Base-by-base conservation (phyloP, 2,113 vertebrate genomes). In the Pachyramphus minor region DNA sequence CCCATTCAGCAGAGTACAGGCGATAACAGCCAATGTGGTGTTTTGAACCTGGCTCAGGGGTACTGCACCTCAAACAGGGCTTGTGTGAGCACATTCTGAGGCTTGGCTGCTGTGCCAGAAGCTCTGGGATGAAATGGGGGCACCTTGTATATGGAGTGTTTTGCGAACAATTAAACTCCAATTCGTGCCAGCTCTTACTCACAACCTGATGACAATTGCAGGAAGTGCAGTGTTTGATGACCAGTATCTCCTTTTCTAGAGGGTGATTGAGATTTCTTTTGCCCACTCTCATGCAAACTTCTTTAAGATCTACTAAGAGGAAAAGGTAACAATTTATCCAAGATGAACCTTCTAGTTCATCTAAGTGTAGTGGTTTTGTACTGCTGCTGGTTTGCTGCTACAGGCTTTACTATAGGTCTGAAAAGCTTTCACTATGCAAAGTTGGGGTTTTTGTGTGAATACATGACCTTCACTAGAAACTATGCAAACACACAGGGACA, bases 191-290 rank as follows among this genome's bases (percentile, higher is more conserved):
- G 74, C 78, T 94, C 44, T 72, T 72, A 74, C 59, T 59, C 56
- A 24, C 22, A 37, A n/a, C 0, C 2, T 18, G 80, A 37, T 82
- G 83, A 60, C 64, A 64, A 68, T 89, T 75, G 59, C 55, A 35
- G 39, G 39, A 81, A 81, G 60, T 41, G 58, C 66, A 53, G 2
- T 33, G 25, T 89, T 93, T 85, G 73, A 87, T 76, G 81, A 45
- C 89, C 66, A 42, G 18, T 59, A 82, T 66, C 84, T 77, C 25
- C n/a, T 69, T 89, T 91, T 56, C 73, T 72, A 64, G 18, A 79
- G 11, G n/a, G 31, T 1, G 5, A 76, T 0, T 44, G 69, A 78
- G 52, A 68, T 76, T 86, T 66, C 35, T 91, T 87, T 71, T 91
- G 45, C 37, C 18, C 31, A 7, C 18, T 71, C 45, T 14, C 21